A percentile compares a stretch with the other conserved stretches of the same genome.
Evolutionary conservation across 2,113 vertebrate genomes (phyloP).

Genomic region (Notothenia rossii): DNA sequence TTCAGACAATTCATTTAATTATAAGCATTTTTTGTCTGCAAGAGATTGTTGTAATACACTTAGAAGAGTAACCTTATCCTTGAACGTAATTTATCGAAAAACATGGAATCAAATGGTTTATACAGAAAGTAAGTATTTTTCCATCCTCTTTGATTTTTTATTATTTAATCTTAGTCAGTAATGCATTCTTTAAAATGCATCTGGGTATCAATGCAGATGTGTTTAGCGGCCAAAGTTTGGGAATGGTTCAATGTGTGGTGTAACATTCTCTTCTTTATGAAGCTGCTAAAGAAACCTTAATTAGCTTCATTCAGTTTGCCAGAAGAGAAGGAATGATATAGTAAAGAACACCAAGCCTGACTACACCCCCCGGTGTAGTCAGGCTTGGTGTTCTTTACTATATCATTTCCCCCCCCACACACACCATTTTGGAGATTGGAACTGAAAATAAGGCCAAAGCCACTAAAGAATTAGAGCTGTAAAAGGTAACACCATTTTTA

Average conservation of each 20-base stretch:
- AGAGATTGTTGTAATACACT: neutral
- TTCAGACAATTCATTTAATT: neutral
- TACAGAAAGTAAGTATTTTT: neutral
- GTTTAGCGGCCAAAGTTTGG: neutral
- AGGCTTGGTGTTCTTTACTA: too few species aligned
- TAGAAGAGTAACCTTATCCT: neutral
- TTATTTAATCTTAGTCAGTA: neutral
- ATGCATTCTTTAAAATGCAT: neutral
- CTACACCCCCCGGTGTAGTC: neutral
- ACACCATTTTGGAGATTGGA: neutral
- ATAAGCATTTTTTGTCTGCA: neutral
- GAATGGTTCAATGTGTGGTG: neutral
- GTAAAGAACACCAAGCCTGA: conserved; percentile 20
- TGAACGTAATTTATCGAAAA: neutral
- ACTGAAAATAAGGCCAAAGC: neutral
- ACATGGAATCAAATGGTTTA: neutral
- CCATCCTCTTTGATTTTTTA: too few species aligned
- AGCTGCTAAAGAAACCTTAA: conserved; percentile 18
- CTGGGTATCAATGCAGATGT: neutral
- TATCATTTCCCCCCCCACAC: too few species aligned
- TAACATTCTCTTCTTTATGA: neutral
- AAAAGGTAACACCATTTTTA: conserved; percentile 25
- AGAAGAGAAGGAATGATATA: conserved; percentile 6
- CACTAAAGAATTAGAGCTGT: conserved; percentile 1
- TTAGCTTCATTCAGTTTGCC: conserved; percentile 17